phyloP scores from a whole-genome alignment of 2,888 invertebrate species.

The Zaprionus lineosus region DNA sequence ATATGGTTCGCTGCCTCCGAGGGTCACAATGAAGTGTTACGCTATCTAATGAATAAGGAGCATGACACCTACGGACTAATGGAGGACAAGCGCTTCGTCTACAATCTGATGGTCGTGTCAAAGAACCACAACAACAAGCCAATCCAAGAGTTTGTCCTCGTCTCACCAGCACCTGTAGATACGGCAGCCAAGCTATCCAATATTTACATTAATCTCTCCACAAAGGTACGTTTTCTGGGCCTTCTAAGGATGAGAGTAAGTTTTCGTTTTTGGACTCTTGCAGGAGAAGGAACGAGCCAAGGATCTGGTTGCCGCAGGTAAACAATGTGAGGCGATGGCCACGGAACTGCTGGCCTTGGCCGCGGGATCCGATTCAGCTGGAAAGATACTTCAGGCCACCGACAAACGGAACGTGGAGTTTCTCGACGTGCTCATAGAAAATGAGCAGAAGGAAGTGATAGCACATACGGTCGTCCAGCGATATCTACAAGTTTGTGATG shows the following conservation, averaged over 20 bases:
- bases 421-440: constrained; percentile 97
- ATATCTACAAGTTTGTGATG: constrained; percentile 91
- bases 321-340: constrained; percentile 98
- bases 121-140: constrained; percentile 98
- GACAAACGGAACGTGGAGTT: constrained; percentile 97
- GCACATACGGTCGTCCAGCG: constrained; percentile 98
- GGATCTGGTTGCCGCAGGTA: constrained; percentile 97
- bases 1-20: constrained; percentile 99
- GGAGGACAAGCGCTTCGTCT: constrained; percentile 99
- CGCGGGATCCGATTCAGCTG: constrained; percentile 96
- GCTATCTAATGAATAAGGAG: constrained; percentile 97
- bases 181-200: constrained; percentile 98
- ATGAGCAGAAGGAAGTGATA: constrained; percentile 98
- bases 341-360: constrained; percentile 97
- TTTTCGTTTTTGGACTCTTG: neutral
- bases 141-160: constrained; percentile 97
- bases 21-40: constrained; percentile 97
- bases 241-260: too few species aligned
- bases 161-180: constrained; percentile 99
- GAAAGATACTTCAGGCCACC: constrained; percentile 95
- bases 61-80: constrained; percentile 98
- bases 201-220: constrained; percentile 93
- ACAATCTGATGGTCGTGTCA: constrained; percentile 98
- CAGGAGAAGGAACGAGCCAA: constrained; percentile 98
- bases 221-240: constrained; percentile 85